These are phyloP conservation scores for Heterohyrax brucei DNA, from an alignment of 2,797 vertebrate species.

Conservation along the genomic window DNA sequence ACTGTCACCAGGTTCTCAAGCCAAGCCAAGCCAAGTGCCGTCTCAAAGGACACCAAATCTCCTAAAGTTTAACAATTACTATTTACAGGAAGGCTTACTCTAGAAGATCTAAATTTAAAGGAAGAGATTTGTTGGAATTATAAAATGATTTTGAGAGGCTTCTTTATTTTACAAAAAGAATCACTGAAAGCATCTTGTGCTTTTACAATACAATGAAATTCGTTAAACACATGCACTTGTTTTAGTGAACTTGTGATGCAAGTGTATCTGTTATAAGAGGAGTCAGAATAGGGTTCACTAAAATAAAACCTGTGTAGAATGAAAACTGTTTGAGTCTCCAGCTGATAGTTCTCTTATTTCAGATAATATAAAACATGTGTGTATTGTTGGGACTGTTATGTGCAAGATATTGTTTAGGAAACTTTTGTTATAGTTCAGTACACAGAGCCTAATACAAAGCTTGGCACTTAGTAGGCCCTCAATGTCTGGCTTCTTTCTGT, in stretches of 20 bases:
- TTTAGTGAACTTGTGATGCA: conserved; percentile 58
- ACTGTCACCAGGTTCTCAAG: conserved; percentile 20
- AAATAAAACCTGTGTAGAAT: conserved; percentile 51
- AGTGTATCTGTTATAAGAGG: conserved; percentile 16
- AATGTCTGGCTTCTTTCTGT: not conserved
- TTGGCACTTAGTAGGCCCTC: not conserved
- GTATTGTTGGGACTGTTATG: not conserved
- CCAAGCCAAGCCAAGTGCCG: too few relatives aligned
- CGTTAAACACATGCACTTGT: conserved; percentile 19
- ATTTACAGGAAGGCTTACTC: not conserved
- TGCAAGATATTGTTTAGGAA: conserved; percentile 17
- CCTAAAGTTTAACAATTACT: conserved; percentile 37
- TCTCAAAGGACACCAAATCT: not conserved
- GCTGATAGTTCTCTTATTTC: conserved; percentile 50
- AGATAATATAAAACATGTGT: not conserved
- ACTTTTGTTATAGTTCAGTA: conserved; percentile 2
- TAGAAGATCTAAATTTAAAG: conserved; percentile 68
- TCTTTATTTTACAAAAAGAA: conserved; percentile 63
- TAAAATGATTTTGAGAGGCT: conserved; percentile 53
- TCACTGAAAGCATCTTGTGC: conserved; percentile 53
- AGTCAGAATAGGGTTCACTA: conserved; percentile 23
- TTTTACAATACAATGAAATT: conserved; percentile 51
- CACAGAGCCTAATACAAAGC: not conserved
- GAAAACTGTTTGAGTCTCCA: conserved; percentile 25
- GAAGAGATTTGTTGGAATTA: conserved; percentile 62